phyloP scores from a whole-genome alignment of 2,888 invertebrate genomes.

The Dicroscelio sp. region DNA sequence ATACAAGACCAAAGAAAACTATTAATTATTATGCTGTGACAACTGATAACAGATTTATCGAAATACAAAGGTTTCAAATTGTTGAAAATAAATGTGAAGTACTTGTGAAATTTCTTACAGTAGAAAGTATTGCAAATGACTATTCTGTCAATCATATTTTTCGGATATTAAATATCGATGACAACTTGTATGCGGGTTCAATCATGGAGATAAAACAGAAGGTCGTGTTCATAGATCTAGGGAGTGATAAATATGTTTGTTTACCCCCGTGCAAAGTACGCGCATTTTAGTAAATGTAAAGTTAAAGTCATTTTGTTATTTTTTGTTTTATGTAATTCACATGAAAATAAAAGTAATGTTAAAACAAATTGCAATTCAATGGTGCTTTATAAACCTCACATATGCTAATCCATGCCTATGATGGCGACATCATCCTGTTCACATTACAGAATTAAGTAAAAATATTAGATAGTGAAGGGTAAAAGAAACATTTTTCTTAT shows the following conservation, averaged over 20 bases:
- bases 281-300: background rate
- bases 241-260: constrained; percentile 13
- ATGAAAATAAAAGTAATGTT: too few relatives aligned
- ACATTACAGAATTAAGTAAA: too few relatives aligned
- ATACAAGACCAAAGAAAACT: too few relatives aligned
- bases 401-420: too few relatives aligned
- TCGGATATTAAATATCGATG: background rate
- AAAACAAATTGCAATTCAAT: too few relatives aligned
- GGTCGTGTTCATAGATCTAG: constrained; percentile 1
- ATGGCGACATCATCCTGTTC: too few relatives aligned
- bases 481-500: too few relatives aligned
- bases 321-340: too few relatives aligned
- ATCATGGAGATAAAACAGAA: background rate
- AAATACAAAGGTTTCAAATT: constrained; percentile 31
- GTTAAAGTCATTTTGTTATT: too few relatives aligned
- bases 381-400: too few relatives aligned
- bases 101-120: constrained; percentile 26
- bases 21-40: constrained; percentile 25
- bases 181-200: background rate
- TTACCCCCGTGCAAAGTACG: constrained; percentile 1
- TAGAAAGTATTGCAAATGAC: background rate
- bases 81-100: constrained; percentile 18
- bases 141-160: constrained; percentile 22
- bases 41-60: background rate
- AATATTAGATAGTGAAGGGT: too few relatives aligned